These are phyloP conservation scores for Micromussa lordhowensis DNA, from an alignment of 92 coral and sea anemone genomes.

Conservation along the genomic window DNA sequence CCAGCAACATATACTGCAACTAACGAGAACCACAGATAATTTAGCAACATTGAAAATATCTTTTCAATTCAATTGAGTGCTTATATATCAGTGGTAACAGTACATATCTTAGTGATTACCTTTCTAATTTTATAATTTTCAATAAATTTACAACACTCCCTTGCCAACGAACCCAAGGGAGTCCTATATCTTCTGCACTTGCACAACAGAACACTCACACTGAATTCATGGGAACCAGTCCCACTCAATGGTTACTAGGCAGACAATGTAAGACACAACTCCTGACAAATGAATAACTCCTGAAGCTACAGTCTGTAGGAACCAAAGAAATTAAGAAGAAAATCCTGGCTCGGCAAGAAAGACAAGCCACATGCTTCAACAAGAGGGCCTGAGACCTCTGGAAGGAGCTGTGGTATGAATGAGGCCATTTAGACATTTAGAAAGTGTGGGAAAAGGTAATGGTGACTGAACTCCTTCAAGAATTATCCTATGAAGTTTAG, in stretches of 20 bases:
- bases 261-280: slow-evolving; percentile 61
- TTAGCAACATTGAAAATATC: no score
- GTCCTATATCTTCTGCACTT: slow-evolving; percentile 69
- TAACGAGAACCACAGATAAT: no score
- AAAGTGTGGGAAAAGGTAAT: slow-evolving; percentile 51
- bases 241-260: slow-evolving; percentile 62
- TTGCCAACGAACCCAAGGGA: slow-evolving; percentile 39
- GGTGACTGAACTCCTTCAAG: slow-evolving; percentile 44
- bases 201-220: slow-evolving; percentile 70
- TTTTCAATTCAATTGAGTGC: no score
- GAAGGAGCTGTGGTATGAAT: slow-evolving; percentile 47
- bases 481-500: slow-evolving; percentile 47
- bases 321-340: slow-evolving; percentile 41
- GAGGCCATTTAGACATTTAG: slow-evolving; percentile 41
- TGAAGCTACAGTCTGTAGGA: slow-evolving; percentile 52
- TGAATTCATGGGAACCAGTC: slow-evolving; percentile 70
- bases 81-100: no score
- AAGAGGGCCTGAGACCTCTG: slow-evolving; percentile 30
- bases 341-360: no score
- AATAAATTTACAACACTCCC: no score
- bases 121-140: no score
- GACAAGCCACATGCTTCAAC: slow-evolving; percentile 51
- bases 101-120: no score
- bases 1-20: no score
- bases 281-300: slow-evolving; percentile 58